phyloP scores from a whole-genome alignment of 2,113 vertebrate genomes.

The Spilogale gracilis region DNA sequence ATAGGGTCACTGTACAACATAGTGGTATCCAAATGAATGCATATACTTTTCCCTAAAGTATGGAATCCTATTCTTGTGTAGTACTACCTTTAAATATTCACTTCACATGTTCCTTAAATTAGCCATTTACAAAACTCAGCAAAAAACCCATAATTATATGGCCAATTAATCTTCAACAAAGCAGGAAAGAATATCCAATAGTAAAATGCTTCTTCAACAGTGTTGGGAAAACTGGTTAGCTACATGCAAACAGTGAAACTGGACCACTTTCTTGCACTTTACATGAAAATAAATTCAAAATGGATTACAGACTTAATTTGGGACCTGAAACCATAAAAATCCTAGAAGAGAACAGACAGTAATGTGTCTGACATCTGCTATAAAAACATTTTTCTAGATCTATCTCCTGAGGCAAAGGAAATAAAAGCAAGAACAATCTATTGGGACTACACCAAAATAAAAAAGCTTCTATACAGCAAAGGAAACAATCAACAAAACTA shows the following conservation, averaged over 20 bases:
- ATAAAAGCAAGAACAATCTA: no score
- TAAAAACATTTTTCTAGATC: background rate
- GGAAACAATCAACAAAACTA: no score
- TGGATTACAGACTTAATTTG: background rate
- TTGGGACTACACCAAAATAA: no score
- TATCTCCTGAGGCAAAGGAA: no score
- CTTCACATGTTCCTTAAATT: background rate
- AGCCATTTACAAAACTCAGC: background rate
- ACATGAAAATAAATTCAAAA: background rate
- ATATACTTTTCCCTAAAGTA: background rate
- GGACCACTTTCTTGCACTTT: background rate
- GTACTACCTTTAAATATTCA: background rate
- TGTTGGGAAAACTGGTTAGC: background rate
- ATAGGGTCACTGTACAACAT: background rate
- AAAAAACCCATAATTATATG: background rate
- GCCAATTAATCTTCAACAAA: background rate
- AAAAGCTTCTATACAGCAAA: no score
- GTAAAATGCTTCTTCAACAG: background rate
- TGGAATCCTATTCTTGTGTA: background rate
- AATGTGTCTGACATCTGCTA: background rate
- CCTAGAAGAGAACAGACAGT: background rate
- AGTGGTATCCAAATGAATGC: background rate
- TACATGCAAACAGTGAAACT: background rate
- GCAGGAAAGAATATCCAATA: background rate
- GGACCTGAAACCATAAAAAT: background rate